Conservation (phyloP, 2,888 invertebrate genomes). For the Capitulum mitella region DNA sequence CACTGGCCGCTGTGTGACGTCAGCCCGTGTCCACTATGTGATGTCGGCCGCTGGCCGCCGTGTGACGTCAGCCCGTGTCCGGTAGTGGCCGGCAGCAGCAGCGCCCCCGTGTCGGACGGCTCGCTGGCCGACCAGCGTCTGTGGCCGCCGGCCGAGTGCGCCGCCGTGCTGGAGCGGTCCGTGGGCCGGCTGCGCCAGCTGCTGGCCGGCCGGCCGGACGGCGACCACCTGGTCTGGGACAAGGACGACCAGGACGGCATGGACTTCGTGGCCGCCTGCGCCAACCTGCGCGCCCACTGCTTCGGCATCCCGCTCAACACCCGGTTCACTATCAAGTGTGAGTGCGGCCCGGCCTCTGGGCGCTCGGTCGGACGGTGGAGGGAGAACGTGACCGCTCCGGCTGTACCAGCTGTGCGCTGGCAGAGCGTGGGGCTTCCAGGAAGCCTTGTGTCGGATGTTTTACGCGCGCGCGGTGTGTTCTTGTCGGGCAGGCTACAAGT, state of each 20-base stretch:
- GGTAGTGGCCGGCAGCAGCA: not conserved
- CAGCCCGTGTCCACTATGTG: not conserved
- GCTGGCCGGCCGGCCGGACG: not conserved
- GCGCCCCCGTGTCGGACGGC: slow-evolving; percentile 47
- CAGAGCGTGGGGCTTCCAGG: no score
- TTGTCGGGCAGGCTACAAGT: no score
- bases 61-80: not conserved
- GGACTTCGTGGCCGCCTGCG: slow-evolving; percentile 93
- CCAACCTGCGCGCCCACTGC: slow-evolving; percentile 83
- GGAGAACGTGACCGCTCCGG: no score
- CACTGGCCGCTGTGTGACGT: no score
- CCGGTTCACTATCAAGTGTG: slow-evolving; percentile 90
- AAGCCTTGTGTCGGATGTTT: no score
- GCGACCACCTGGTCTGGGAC: slow-evolving; percentile 72
- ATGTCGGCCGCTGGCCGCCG: not conserved
- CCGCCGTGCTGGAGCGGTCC: slow-evolving; percentile 60
- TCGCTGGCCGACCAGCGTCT: slow-evolving; percentile 64
- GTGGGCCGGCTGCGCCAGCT: slow-evolving; percentile 51
- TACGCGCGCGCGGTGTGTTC: no score
- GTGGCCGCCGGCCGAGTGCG: slow-evolving; percentile 72
- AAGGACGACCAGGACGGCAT: slow-evolving; percentile 89
- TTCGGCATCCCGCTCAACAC: slow-evolving; percentile 82
- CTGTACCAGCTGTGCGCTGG: no score
- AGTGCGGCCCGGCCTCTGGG: slow-evolving; percentile 43
- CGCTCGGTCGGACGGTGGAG: no score